Evolutionary conservation across 2,113 vertebrate genomes (phyloP).

Genomic region (Arothron firmamentum): DNA sequence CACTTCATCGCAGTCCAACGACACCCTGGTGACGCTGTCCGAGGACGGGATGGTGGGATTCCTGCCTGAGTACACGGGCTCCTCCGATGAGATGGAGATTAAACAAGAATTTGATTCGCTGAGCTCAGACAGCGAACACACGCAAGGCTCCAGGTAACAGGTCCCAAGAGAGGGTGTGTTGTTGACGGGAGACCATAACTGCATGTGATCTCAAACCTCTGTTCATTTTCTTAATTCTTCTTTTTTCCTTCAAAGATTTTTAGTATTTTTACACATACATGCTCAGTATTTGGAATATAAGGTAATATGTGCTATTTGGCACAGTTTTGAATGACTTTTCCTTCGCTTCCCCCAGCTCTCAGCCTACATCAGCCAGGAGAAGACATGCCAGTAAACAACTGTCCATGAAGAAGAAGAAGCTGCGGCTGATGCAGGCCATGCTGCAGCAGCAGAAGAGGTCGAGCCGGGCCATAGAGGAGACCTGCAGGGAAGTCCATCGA

Average conservation of each 20-base stretch:
- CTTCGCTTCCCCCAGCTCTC: constrained; percentile 74
- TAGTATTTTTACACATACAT: no score
- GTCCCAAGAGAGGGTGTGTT: neutral
- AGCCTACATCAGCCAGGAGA: constrained; percentile 78
- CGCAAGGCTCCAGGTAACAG: constrained; percentile 72
- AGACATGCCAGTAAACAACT: constrained; percentile 73
- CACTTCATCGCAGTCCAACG: constrained; percentile 79
- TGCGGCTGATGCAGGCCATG: constrained; percentile 90
- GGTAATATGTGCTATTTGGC: no score
- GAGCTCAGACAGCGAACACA: constrained; percentile 69
- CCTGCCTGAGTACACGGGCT: constrained; percentile 89
- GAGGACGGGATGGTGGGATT: constrained; percentile 84
- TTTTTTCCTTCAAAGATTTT: no score
- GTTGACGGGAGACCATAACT: neutral
- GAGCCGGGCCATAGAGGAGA: constrained; percentile 89
- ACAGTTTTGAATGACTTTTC: no score
- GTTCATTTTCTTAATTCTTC: neutral
- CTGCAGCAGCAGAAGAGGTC: constrained; percentile 87
- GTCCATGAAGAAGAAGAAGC: constrained; percentile 84
- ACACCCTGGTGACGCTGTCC: constrained; percentile 79
- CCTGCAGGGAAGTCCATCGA: constrained; percentile 88
- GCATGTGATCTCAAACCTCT: neutral
- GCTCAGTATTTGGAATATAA: no score
- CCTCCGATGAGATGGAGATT: constrained; percentile 89
- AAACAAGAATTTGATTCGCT: constrained; percentile 80